Conservation (phyloP, 2,888 invertebrate species). For the Siphlonurus alternatus region DNA sequence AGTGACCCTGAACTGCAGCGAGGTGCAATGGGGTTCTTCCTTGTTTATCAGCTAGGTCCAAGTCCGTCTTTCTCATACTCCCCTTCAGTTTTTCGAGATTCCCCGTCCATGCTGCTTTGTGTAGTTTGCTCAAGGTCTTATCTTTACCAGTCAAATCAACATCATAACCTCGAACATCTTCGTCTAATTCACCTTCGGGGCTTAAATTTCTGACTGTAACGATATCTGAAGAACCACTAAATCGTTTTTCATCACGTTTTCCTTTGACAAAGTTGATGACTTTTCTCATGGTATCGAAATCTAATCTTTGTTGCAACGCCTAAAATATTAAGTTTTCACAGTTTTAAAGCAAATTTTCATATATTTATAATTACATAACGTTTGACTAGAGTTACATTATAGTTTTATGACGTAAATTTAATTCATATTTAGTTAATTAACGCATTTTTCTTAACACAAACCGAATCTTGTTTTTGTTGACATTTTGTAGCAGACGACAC, state of each 20-base stretch:
- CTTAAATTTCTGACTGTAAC: neutral
- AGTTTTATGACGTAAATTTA: too few relatives aligned
- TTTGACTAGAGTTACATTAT: too few relatives aligned
- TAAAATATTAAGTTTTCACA: too few relatives aligned
- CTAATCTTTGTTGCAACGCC: too few relatives aligned
- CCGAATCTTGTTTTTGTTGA: neutral
- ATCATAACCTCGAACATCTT: slow-evolving; percentile 16
- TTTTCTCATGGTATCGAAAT: neutral
- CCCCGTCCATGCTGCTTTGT: slow-evolving; percentile 21
- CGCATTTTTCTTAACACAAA: neutral
- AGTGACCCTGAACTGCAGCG: slow-evolving; percentile 21
- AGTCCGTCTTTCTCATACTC: slow-evolving; percentile 19
- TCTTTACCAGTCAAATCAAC: slow-evolving; percentile 20
- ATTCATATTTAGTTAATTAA: neutral
- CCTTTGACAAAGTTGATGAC: neutral
- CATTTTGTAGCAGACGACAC: neutral
- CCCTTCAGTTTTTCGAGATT: slow-evolving; percentile 20
- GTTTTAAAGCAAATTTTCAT: too few relatives aligned
- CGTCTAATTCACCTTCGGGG: neutral
- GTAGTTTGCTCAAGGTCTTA: slow-evolving; percentile 20
- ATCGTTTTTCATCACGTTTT: neutral
- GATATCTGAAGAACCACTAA: neutral
- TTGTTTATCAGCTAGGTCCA: slow-evolving; percentile 19
- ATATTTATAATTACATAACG: too few relatives aligned
- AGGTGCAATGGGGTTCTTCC: slow-evolving; percentile 21